A percentile compares a stretch with the other conserved stretches of the same genome.
Conservation (phyloP, 2,888 invertebrate genomes). For the Thymelicus sylvestris region DNA sequence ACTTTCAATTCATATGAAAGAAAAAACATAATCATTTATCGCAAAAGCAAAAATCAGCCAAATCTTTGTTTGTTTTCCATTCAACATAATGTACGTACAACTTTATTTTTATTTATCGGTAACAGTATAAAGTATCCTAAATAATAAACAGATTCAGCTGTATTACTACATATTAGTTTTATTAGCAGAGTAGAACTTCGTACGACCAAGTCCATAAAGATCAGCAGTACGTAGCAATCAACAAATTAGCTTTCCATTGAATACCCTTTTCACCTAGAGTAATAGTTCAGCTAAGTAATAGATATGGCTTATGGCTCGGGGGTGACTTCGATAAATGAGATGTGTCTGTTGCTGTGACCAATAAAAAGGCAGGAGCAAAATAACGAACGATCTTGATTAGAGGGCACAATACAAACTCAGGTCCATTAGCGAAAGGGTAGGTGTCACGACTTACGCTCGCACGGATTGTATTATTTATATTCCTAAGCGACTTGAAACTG, state of each 20-base stretch:
- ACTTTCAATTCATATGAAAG: no score
- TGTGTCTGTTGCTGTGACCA: slow-evolving; percentile 56
- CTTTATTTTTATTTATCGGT: no score
- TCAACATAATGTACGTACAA: no score
- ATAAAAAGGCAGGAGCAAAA: slow-evolving; percentile 65
- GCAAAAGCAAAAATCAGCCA: no score
- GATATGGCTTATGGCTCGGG: slow-evolving; percentile 40
- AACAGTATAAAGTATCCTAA: no score
- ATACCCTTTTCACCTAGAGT: slow-evolving; percentile 21
- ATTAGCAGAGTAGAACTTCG: not conserved
- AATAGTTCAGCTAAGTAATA: slow-evolving; percentile 33
- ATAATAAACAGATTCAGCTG: no score
- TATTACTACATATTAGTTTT: no score
- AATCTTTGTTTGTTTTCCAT: no score
- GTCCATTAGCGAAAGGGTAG: slow-evolving; percentile 80
- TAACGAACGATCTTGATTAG: slow-evolving; percentile 79
- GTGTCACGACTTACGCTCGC: slow-evolving; percentile 77
- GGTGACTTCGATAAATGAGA: slow-evolving; percentile 52
- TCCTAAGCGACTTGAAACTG: slow-evolving; percentile 56
- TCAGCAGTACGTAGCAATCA: slow-evolving; percentile 20
- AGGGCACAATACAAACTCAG: slow-evolving; percentile 69
- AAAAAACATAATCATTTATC: no score
- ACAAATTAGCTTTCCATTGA: slow-evolving; percentile 30
- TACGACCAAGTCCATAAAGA: slow-evolving; percentile 6
- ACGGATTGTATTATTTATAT: slow-evolving; percentile 79